A percentile compares a stretch with the other conserved stretches of the same genome.
These are phyloP conservation scores for Drosophila novamexicana DNA, from an alignment of 1,140 invertebrate species.

Conservation along the genomic window DNA sequence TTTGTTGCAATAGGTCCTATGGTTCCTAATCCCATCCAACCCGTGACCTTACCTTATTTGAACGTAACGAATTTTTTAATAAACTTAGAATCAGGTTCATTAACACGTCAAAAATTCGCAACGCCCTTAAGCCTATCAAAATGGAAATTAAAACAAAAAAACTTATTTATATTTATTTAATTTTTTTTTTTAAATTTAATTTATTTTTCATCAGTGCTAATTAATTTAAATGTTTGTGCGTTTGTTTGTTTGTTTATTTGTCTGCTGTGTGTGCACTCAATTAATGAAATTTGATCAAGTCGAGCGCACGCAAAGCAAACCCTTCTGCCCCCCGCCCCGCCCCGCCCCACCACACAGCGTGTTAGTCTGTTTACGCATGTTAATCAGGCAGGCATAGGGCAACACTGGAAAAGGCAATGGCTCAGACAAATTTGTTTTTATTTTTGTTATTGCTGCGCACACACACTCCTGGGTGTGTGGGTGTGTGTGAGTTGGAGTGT, in stretches of 20 bases:
- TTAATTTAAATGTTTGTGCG: conserved; percentile 51
- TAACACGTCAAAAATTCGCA: too few species aligned
- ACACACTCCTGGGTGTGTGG: conserved; percentile 24
- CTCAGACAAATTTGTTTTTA: conserved; percentile 44
- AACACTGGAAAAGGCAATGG: conserved; percentile 48
- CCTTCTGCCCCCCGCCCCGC: not conserved
- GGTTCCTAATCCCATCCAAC: too few species aligned
- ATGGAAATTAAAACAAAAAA: too few species aligned
- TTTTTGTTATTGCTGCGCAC: conserved; percentile 17
- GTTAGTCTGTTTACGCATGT: conserved; percentile 53
- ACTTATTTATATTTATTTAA: too few species aligned
- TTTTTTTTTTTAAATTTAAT: not conserved
- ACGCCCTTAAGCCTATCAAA: too few species aligned
- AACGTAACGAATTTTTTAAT: too few species aligned
- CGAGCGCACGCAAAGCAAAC: not conserved
- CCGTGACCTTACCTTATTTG: too few species aligned
- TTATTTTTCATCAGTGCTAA: not conserved
- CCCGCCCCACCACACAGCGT: not conserved
- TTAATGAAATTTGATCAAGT: conserved; percentile 78
- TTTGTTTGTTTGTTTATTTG: conserved; percentile 25
- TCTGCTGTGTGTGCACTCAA: conserved; percentile 58
- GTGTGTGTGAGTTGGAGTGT: conserved; percentile 34
- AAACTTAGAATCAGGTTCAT: too few species aligned
- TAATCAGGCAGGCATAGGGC: conserved; percentile 63
- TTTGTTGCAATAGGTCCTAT: too few species aligned